phyloP scores from a whole-genome alignment of 2,797 vertebrate genomes.

The Tragopan temminckii region DNA sequence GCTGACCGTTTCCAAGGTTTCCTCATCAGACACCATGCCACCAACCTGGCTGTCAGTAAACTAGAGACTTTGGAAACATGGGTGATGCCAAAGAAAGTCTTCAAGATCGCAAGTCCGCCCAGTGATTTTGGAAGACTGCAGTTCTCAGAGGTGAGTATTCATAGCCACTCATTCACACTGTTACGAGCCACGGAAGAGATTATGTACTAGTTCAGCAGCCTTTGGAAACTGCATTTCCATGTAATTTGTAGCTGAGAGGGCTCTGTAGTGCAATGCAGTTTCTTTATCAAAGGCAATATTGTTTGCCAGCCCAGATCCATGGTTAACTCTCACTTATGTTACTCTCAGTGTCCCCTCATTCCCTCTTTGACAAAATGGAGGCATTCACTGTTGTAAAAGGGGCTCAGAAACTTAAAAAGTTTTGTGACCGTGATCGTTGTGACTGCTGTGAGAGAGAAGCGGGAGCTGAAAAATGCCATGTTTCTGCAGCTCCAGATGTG shows the following conservation, averaged over 20 bases:
- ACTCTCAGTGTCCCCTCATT: neutral
- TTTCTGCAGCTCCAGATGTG: neutral
- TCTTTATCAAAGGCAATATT: neutral
- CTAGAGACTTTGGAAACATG: constrained; percentile 97
- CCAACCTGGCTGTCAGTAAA: constrained; percentile 95
- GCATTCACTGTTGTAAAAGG: neutral
- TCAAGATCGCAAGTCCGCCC: constrained; percentile 89
- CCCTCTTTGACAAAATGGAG: neutral
- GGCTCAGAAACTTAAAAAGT: neutral
- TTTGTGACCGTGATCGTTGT: neutral
- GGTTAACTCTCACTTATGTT: rapidly evolving
- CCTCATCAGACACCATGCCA: constrained; percentile 93
- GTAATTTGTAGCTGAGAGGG: neutral
- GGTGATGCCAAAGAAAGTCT: constrained; percentile 95
- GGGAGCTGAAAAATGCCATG: neutral
- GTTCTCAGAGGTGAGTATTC: constrained; percentile 89
- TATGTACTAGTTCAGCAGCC: neutral
- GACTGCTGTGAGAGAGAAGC: neutral
- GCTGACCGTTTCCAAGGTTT: constrained; percentile 98
- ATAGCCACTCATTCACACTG: rapidly evolving
- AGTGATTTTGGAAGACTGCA: constrained; percentile 92
- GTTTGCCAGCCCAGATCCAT: neutral
- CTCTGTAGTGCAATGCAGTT: neutral
- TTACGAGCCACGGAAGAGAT: rapidly evolving
- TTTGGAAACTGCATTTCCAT: neutral